A percentile compares a stretch with the other conserved stretches of the same genome.
Evolutionary conservation across 2,888 invertebrate species (phyloP).

Genomic region (Cheilosia vulpina): DNA sequence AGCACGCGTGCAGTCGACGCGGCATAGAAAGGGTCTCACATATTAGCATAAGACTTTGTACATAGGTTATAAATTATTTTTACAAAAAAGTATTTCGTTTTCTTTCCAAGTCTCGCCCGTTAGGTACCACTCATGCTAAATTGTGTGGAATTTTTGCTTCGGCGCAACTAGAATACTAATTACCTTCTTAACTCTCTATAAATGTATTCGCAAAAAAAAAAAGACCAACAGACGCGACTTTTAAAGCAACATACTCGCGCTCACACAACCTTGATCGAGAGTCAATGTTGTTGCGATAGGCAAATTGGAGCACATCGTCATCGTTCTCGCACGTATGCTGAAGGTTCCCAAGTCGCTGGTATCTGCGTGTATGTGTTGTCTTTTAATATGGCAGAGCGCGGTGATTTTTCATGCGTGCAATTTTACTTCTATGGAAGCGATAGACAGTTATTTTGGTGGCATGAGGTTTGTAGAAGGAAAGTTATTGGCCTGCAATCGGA

Average conservation of each 20-base stretch:
- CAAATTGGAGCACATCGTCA: conserved; percentile 67
- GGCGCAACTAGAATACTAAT: conserved; percentile 59
- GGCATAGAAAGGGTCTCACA: conserved; percentile 25
- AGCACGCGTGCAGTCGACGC: neutral
- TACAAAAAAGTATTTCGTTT: conserved; percentile 29
- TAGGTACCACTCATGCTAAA: conserved; percentile 20
- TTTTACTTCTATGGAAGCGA: conserved; percentile 33
- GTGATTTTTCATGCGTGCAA: conserved; percentile 59
- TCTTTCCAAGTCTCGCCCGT: neutral
- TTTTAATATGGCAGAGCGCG: conserved; percentile 22
- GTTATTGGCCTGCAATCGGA: conserved; percentile 25
- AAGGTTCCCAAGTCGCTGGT: conserved; percentile 52
- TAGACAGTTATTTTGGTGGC: conserved; percentile 33
- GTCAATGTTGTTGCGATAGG: conserved; percentile 65
- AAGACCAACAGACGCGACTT: conserved; percentile 56
- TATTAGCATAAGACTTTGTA: conserved; percentile 53
- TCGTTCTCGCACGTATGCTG: conserved; percentile 44
- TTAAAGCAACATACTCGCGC: conserved; percentile 46
- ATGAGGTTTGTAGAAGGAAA: conserved; percentile 28
- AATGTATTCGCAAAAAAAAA: conserved; percentile 16
- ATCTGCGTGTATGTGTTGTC: conserved; percentile 23
- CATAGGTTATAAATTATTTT: conserved; percentile 65
- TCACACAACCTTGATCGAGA: conserved; percentile 65
- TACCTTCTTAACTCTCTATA: conserved; percentile 47
- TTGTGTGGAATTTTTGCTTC: conserved; percentile 38